A percentile compares a stretch with the other conserved stretches of the same genome.
phyloP scores from a whole-genome alignment of 2,797 vertebrate genomes.

The Tarsius wallacei region DNA sequence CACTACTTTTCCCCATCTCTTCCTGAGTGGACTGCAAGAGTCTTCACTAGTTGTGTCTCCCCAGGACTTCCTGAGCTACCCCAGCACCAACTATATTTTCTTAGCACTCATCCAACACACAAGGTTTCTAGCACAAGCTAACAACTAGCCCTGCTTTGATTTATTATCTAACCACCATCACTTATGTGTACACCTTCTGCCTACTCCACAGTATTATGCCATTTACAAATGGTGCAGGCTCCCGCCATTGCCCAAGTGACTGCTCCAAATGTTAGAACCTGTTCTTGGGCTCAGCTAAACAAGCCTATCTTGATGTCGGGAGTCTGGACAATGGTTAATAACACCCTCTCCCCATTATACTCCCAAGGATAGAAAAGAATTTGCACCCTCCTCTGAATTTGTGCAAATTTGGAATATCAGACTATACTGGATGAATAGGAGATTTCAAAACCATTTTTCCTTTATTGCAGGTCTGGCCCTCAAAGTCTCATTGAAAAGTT shows the following conservation, averaged over 20 bases:
- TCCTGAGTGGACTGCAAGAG: neutral
- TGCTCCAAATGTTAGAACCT: neutral
- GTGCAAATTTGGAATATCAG: slow-evolving; percentile 12
- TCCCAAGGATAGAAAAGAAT: neutral
- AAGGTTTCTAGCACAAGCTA: neutral
- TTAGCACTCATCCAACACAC: neutral
- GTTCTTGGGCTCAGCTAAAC: neutral
- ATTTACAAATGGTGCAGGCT: neutral
- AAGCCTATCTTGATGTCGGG: neutral
- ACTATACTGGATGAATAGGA: neutral
- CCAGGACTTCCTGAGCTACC: neutral
- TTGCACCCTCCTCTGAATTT: neutral
- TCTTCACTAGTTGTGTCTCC: neutral
- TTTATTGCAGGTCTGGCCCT: slow-evolving; percentile 4
- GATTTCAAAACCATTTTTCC: slow-evolving; percentile 55
- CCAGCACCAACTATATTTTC: neutral
- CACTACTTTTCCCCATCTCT: neutral
- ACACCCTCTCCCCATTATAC: neutral
- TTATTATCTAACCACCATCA: fast-evolving
- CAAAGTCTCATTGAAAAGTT: neutral
- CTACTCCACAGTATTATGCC: neutral
- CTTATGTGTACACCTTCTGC: neutral
- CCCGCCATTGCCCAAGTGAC: no score
- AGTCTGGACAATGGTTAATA: neutral
- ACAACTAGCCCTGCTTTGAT: neutral